Evolutionary conservation across 1,140 invertebrate species (phyloP).

Genomic region (Thalassaphorura encarpata): DNA sequence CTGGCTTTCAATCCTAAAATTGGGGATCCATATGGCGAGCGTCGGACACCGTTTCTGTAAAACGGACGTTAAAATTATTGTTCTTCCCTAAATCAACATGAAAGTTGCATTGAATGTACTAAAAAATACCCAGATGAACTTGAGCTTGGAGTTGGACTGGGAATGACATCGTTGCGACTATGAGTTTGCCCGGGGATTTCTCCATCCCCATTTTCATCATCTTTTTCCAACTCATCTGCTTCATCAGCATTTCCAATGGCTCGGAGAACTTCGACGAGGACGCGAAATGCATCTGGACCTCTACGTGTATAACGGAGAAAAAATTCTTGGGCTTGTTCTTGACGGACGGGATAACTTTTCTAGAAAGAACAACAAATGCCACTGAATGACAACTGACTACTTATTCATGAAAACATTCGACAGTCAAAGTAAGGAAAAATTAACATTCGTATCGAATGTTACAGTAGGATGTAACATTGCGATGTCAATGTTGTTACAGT

Average conservation of each 20-base stretch:
- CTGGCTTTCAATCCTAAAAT: neutral
- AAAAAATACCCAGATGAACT: neutral
- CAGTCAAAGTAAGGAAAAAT: too few relatives aligned
- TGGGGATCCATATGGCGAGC: neutral
- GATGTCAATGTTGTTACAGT: too few relatives aligned
- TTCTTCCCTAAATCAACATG: too few relatives aligned
- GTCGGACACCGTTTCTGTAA: neutral
- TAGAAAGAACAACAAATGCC: constrained; percentile 3
- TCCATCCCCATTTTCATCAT: neutral
- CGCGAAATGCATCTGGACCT: constrained; percentile 20
- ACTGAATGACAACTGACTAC: neutral
- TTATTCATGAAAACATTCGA: too few relatives aligned
- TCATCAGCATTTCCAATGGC: constrained; percentile 16
- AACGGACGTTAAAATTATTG: neutral
- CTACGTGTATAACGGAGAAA: constrained; percentile 15
- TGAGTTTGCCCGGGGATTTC: neutral
- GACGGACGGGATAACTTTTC: neutral
- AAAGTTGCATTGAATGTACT: neutral
- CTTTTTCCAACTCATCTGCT: constrained; percentile 5
- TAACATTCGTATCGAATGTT: too few relatives aligned
- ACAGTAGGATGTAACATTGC: too few relatives aligned
- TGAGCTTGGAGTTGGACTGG: neutral
- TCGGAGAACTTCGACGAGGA: constrained; percentile 13
- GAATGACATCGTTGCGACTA: neutral
- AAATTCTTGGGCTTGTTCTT: constrained; percentile 24